These are phyloP conservation scores for Timandra comae DNA, from an alignment of 2,888 invertebrate species.

Conservation along the genomic window DNA sequence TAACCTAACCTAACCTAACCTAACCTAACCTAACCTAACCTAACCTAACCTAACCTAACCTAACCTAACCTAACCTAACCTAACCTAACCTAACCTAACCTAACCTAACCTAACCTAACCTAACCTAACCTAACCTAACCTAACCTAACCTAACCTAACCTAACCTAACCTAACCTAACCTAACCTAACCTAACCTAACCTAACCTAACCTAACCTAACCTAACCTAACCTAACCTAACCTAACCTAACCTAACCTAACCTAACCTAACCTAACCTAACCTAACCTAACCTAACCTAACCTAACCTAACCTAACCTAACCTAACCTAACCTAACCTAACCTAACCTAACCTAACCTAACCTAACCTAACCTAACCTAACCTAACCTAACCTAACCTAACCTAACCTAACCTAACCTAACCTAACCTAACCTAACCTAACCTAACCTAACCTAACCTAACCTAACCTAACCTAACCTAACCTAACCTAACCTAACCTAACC, in stretches of 20 bases:
- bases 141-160: slow-evolving; percentile 21
- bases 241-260: slow-evolving; percentile 7
- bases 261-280: slow-evolving; percentile 15
- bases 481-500: slow-evolving; percentile 13
- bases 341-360: slow-evolving; percentile 4
- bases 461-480: slow-evolving; percentile 12
- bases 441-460: slow-evolving; percentile 14
- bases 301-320: slow-evolving; percentile 13
- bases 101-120: slow-evolving; percentile 16
- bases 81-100: slow-evolving; percentile 19
- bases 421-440: slow-evolving; percentile 11
- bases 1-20: slow-evolving; percentile 9
- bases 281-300: slow-evolving; percentile 10
- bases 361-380: slow-evolving; percentile 10
- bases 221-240: slow-evolving; percentile 7
- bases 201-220: slow-evolving; percentile 14
- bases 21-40: slow-evolving; percentile 16
- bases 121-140: slow-evolving; percentile 20
- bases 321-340: slow-evolving; percentile 3
- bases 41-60: slow-evolving; percentile 19
- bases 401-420: slow-evolving; percentile 11
- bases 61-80: slow-evolving; percentile 21
- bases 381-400: slow-evolving; percentile 9
- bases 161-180: slow-evolving; percentile 17
- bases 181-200: slow-evolving; percentile 19